Base-by-base conservation (phyloP, 2,113 vertebrate genomes). In the Nettapus auritus region DNA sequence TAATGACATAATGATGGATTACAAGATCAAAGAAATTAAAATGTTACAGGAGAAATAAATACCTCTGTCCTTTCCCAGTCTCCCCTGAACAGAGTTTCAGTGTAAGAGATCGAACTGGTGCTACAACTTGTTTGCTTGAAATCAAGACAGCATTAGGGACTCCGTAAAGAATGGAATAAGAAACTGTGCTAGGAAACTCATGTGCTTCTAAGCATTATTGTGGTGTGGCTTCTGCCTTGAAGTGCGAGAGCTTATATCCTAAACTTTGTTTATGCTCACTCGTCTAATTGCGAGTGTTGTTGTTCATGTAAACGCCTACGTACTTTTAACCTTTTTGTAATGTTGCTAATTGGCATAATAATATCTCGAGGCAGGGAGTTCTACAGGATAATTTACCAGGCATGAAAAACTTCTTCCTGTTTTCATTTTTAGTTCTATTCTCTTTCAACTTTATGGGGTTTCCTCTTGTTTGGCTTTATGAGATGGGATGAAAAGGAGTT, bases 1-100 rank as follows among this genome's bases (percentile, higher is more conserved):
- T 90, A 59, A 80, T 93, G 82, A 55, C 88, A 80, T 82, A 74
- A 73, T 17, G 3, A 89, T 68, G 36, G 31, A 94, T 81, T 89
- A 85, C 9, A 64, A 75, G 82, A 96, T 92, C 86, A 94, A 95
- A 96, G 86, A 87, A 73, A 89, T 48, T 34, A 68, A 89, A 62
- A 62, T 1, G 6, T 76, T 92, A 60, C 80, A 83, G 63, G 64
- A 80, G 5, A 44, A 89, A 42, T n/a, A 84, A 87, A 57, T 56
- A 33, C 64, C 63, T 82, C 67, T 69, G 11, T 82, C 40, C 28
- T 86, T 33, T 79, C 79, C 76, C 81, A 84, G 64, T 40, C n/a
- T 86, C 64, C 60, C 92, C 78, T 90, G 80, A 93, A 8, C 46
- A 57, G 66, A 59, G 46, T 80, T 73, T 60, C 59, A 64, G 31